Base-by-base conservation (phyloP, 2,113 vertebrate genomes). In the Sitta europaea region DNA sequence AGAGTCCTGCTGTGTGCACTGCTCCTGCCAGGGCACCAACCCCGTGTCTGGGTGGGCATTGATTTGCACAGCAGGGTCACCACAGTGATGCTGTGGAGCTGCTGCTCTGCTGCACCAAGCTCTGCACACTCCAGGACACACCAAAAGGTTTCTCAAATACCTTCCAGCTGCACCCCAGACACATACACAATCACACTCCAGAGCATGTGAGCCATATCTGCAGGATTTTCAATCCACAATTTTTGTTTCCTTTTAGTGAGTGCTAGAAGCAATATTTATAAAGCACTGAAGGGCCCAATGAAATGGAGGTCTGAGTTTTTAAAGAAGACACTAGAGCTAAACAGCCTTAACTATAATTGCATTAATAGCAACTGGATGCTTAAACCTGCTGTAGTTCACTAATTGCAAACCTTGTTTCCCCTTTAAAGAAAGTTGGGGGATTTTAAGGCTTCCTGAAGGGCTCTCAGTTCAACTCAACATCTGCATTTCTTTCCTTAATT, bases 361-460 rank as follows among this genome's bases (percentile, higher is more conserved):
- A 79, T 88, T 97, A 97, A 97, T 97, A 96, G 84, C 87, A 96
- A 51, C 14, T 79, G 57, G 88, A 86, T 51, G 6, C 0, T 88
- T 90, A 87, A 90, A 86, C 72, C 51, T 86, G 72, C 45, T 67
- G 71, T 36, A 84, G 62, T 47, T 63, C 68, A 38, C 92, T 96
- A 97, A 96, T 97, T 97, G 81, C 75, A 92, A 76, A 62, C 70
- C 45, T 96, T 88, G 47, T 85, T 97, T 96, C 73, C 73, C 78
- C 70, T 93, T 51, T 77, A 72, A 89, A 96, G 92, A 72, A 51
- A 25, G 24, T 55, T 15, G 22, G 12, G 27, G 28, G 78, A 92
- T 94, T 96, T 94, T 89, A 95, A 96, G 86, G 61, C 94, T 96
- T 97, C 93, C 96, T 77, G 87, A 94, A 91, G 94, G 84, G 97